Conservation (phyloP, 2,113 vertebrate species). For the Sylvia atricapilla region DNA sequence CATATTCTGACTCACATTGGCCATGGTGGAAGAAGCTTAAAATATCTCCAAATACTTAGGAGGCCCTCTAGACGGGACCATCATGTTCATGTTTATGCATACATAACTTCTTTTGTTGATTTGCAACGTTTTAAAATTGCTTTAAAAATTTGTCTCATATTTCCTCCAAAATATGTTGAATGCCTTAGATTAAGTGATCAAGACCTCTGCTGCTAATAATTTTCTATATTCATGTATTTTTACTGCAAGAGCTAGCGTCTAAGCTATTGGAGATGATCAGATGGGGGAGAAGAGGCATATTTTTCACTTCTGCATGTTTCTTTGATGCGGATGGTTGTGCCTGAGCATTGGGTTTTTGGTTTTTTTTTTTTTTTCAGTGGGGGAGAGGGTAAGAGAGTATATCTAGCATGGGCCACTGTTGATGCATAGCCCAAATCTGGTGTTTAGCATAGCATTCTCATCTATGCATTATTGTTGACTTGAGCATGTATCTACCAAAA, state of each 20-base stretch:
- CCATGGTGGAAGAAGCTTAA: not conserved
- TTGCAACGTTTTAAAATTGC: not conserved
- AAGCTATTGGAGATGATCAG: not conserved
- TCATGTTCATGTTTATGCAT: not conserved
- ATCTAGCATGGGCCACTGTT: not conserved
- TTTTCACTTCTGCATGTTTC: not conserved
- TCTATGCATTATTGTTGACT: not conserved
- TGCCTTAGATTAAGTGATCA: not conserved
- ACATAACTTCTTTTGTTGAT: not conserved
- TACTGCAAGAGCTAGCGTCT: not conserved
- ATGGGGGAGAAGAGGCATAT: accelerated
- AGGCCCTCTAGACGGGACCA: not conserved
- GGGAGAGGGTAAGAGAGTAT: not conserved
- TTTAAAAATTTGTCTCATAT: not conserved
- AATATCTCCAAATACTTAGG: not conserved
- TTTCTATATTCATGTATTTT: not conserved
- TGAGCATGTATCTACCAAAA: not conserved
- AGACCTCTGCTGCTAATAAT: not conserved
- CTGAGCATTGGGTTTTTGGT: not conserved
- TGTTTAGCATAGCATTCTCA: not conserved
- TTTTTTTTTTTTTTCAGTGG: not conserved
- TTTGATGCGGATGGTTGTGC: not conserved
- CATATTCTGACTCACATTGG: not conserved
- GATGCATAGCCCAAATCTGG: not conserved
- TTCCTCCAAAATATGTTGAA: not conserved